Evolutionary conservation across 2,797 vertebrate genomes (phyloP), one percentile per base, ranked within the genome.

Genomic region (Hafferia zeledoni): DNA sequence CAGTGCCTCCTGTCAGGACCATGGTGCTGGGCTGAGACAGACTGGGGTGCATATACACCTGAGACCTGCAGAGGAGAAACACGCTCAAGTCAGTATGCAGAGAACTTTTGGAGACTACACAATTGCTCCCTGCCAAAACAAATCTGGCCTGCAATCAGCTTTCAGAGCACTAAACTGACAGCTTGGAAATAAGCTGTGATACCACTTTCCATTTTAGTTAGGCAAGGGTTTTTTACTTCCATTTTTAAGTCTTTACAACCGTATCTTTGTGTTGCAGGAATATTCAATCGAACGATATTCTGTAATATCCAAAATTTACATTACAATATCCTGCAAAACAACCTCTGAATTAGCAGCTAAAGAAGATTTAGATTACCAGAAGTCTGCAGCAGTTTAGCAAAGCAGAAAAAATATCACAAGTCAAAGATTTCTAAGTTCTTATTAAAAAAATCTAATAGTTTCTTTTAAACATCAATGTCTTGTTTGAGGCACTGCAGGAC

Each of bases 21-120:
- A 99, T 99, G 85, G 99, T 98, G 95, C 97, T 99, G 91, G 99
- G 98, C 27, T 99, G 99, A 25, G 99, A 99, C 94, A 99, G 98
- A 98, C 99, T 99, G 91, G 99, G 99, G 92, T 99, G 99, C 99
- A 99, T 99, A 96, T 99, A 99, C 96, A 99, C 98, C 98, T 99
- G 99, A 97, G 99, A 99, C 96, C 99, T 99, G 96, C 39, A 78
- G 31, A 76, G 81, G 77, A 63, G 75, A 93, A 67, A 82, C 20
- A 93, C 0, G 6, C 11, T 80, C 33, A 18, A 71, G 43, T 93
- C 63, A 81, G 18, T 39, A 53, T 1, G 6, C 17, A 86, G 44
- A 65, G 70, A 85, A 50, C 17, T 56, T 69, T 25, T 37, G 27
- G 41, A 90, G n/a, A 63, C 44, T 27, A 46, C 10, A 83, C 9